Evolutionary conservation across 2,113 vertebrate genomes (phyloP).

Genomic region (Corythaixoides concolor): DNA sequence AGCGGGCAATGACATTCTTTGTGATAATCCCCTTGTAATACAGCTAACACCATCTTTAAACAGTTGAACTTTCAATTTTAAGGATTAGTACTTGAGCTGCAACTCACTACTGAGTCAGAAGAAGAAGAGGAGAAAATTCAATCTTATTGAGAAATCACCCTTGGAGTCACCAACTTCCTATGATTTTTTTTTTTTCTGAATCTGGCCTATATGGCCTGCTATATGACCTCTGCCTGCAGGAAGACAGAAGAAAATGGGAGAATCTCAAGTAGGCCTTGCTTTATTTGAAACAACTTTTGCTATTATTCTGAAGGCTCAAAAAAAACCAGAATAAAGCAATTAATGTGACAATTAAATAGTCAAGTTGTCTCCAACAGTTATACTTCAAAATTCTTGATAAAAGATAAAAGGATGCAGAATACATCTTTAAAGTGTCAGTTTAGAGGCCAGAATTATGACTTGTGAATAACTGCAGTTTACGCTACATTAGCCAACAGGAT

Average conservation of each 20-base stretch:
- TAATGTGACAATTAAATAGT: background rate
- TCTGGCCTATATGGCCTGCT: background rate
- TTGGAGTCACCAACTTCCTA: background rate
- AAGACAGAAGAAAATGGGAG: background rate
- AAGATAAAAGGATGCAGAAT: background rate
- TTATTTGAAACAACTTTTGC: background rate
- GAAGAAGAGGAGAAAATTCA: background rate
- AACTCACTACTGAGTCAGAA: background rate
- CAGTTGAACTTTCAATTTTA: background rate
- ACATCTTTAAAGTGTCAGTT: background rate
- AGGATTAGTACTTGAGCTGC: background rate
- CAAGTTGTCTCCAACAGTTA: background rate
- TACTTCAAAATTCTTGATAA: background rate
- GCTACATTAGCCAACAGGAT: background rate
- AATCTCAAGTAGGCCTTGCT: background rate
- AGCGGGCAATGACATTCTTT: background rate
- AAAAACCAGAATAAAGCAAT: background rate
- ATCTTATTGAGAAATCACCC: background rate
- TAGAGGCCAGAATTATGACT: background rate
- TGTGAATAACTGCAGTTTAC: background rate
- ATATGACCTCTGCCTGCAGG: background rate
- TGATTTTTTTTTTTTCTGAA: background rate
- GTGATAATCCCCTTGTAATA: slow-evolving; percentile 5
- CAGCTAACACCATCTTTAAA: background rate
- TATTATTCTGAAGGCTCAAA: background rate